Base-by-base conservation (phyloP, 2,888 invertebrate genomes). In the Phaonia tiefii region DNA sequence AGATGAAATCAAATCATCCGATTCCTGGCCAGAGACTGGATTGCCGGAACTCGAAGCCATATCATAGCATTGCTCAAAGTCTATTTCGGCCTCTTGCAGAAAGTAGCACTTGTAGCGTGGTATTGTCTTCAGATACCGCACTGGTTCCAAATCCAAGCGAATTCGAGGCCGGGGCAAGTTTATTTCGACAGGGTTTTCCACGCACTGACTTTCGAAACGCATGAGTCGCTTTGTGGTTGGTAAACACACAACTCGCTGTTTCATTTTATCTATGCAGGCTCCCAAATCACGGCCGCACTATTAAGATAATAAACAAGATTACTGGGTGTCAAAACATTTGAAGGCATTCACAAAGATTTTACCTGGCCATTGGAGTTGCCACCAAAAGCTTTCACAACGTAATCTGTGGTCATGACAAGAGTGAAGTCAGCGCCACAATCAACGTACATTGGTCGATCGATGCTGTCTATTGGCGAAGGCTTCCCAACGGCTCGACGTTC, bases 371-470 rank as follows among this genome's bases (percentile, higher is more conserved):
- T 90, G 0, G 90, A 88, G 78, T 91, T 91, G 42, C 91, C 91
- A 2, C 91, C 91, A 79, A 91, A 91, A 5, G 91, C 91, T 78
- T 90, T 90, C 0, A 91, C 90, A 74, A 88, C 85, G 74, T 86
- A 87, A 79, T 91, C 89, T 4, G 87, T 89, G 71, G 89, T 89
- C 88, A 91, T 89, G 42, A 91, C 90, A n/a, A 91, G 84, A 4
- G 91, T 91, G 58, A 91, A 91, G 76, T 91, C 91, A 1, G 91
- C 89, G 1, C 91, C 91, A 71, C 91, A 91, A 66, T 91, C 90
- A 26, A 91, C 91, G 80, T 88, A 87, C 87, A 90, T 88, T 0
- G 90, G 90, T 46, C 86, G 86, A 49, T 89, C 89, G 10, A 91
- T 88, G 67, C 87, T 88, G 22, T 90, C 90, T 11, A 91, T 85